A percentile compares a stretch with the other conserved stretches of the same genome.
These are phyloP conservation scores for Steatocranus sp. DNA, from an alignment of 2,797 vertebrate genomes.

Conservation along the genomic window DNA sequence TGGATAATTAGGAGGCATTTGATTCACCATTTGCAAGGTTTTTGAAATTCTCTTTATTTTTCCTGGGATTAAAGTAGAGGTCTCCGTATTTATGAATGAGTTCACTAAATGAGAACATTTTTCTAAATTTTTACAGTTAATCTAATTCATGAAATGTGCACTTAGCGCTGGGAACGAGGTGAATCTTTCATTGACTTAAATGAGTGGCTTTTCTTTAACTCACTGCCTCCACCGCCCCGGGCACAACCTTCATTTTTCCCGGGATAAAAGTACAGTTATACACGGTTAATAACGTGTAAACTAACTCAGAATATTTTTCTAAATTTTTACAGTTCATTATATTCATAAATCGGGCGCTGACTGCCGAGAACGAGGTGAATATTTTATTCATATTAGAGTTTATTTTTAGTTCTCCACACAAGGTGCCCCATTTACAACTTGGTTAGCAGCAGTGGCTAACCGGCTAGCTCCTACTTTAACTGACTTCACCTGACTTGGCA, in stretches of 20 bases:
- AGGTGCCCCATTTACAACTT: constrained; percentile 57
- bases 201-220: background rate
- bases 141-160: fast-evolving
- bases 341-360: fast-evolving
- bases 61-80: background rate
- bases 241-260: background rate
- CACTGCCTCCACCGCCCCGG: too few relatives aligned
- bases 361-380: background rate
- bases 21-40: background rate
- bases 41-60: background rate
- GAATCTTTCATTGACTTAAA: fast-evolving
- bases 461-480: constrained; percentile 42
- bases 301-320: background rate
- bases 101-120: fast-evolving
- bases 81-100: fast-evolving
- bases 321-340: background rate
- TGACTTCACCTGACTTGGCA: constrained; percentile 26
- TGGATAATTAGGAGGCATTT: background rate
- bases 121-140: background rate
- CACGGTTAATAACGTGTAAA: fast-evolving
- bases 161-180: background rate
- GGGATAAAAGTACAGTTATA: background rate
- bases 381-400: constrained; percentile 35
- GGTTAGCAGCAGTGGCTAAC: constrained; percentile 54
- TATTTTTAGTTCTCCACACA: constrained; percentile 55